phyloP scores from a whole-genome alignment of 2,888 invertebrate species.

The Chouioia cunea region DNA sequence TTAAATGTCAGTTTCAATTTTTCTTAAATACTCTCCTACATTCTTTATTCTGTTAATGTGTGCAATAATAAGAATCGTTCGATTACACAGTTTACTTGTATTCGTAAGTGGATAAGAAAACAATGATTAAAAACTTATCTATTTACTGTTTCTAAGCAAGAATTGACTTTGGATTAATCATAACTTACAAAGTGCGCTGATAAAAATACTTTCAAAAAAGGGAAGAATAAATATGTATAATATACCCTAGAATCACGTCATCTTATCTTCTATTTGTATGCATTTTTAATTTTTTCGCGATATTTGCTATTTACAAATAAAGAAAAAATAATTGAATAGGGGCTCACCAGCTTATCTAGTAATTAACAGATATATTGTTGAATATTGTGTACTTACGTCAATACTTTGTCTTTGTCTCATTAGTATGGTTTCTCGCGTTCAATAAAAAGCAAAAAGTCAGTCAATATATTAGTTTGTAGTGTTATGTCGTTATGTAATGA shows the following conservation, averaged over 20 bases:
- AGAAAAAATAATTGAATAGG: slow-evolving; percentile 34
- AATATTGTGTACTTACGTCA: too few relatives aligned
- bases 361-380: too few relatives aligned
- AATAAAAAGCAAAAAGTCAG: slow-evolving; percentile 42
- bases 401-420: too few relatives aligned
- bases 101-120: not conserved
- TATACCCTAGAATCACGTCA: slow-evolving; percentile 3
- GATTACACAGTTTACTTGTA: not conserved
- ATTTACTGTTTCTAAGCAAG: too few relatives aligned
- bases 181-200: too few relatives aligned
- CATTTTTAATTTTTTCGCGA: slow-evolving; percentile 23
- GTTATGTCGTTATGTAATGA: slow-evolving; percentile 24
- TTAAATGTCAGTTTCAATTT: too few relatives aligned
- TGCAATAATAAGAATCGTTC: not conserved
- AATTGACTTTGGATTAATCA: too few relatives aligned
- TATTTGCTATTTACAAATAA: slow-evolving; percentile 42
- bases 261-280: slow-evolving; percentile 27
- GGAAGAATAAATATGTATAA: slow-evolving; percentile 4
- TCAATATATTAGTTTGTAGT: slow-evolving; percentile 40
- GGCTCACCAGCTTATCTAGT: too few relatives aligned
- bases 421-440: slow-evolving; percentile 1
- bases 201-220: not conserved
- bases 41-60: too few relatives aligned
- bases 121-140: too few relatives aligned
- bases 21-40: too few relatives aligned